Evolutionary conservation across 2,888 invertebrate genomes (phyloP).

Genomic region (Holacanthella duospinosa): DNA sequence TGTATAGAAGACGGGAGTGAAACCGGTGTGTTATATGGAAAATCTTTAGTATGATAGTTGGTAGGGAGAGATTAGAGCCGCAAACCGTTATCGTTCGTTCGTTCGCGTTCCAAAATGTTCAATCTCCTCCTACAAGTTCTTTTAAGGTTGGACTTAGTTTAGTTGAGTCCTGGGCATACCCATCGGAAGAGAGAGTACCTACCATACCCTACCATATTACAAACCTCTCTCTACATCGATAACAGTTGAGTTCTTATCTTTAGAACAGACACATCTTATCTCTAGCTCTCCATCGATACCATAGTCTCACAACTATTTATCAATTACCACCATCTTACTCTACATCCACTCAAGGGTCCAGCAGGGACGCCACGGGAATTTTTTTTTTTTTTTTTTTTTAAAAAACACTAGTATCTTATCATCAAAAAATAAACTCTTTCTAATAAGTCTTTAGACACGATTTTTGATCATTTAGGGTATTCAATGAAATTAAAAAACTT

Average conservation of each 20-base stretch:
- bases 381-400: not conserved
- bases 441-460: no score
- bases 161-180: not conserved
- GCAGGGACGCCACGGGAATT: not conserved
- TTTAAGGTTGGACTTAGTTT: conserved; percentile 3
- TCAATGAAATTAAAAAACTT: no score
- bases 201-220: not conserved
- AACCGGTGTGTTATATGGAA: not conserved
- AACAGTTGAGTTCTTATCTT: not conserved
- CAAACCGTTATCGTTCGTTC: conserved; percentile 1
- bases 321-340: not conserved
- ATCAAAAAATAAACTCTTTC: no score
- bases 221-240: not conserved
- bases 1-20: no score
- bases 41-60: not conserved
- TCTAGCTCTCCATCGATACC: not conserved
- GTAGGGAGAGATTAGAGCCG: not conserved
- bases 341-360: not conserved
- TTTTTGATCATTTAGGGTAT: no score
- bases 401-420: no score
- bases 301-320: not conserved
- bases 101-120: not conserved
- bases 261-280: not conserved
- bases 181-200: not conserved
- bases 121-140: conserved; percentile 3